Percentiles rank a stretch among this genome's conserved stretches.
Evolutionary conservation across 64 coral and sea anemone species (phyloP).

Genomic region (Montipora foliosa): DNA sequence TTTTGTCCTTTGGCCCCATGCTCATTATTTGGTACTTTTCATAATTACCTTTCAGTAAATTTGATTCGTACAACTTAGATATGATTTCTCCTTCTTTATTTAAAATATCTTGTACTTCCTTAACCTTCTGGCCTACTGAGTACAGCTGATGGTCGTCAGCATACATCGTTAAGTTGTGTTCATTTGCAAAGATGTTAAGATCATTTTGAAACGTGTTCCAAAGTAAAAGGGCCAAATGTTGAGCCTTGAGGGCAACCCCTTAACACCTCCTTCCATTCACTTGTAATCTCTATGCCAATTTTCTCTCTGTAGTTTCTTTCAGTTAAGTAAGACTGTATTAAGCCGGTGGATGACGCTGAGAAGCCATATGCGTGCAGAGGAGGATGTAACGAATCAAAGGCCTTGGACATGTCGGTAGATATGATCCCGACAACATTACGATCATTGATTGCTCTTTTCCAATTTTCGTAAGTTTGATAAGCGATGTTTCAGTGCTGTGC

Average conservation of each 20-base stretch:
- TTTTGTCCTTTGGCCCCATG: slow-evolving; percentile 18
- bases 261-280: not conserved
- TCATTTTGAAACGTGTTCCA: not conserved
- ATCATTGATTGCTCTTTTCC: slow-evolving; percentile 1
- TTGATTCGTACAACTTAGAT: slow-evolving; percentile 13
- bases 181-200: slow-evolving; percentile 9
- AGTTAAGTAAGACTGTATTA: too few species aligned
- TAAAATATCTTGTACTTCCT: not conserved
- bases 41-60: slow-evolving; percentile 28
- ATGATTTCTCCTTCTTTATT: slow-evolving; percentile 2
- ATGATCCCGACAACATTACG: not conserved
- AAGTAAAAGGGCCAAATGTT: slow-evolving; percentile 11
- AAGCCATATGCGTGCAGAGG: slow-evolving; percentile 27
- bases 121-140: not conserved
- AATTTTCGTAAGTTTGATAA: not conserved
- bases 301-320: too few species aligned
- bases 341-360: too few species aligned
- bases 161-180: slow-evolving; percentile 23
- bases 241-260: not conserved
- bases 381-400: slow-evolving; percentile 30
- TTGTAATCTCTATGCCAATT: too few species aligned
- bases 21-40: not conserved
- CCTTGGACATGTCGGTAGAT: slow-evolving; percentile 34
- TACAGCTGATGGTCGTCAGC: slow-evolving; percentile 19
- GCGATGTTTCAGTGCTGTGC: slow-evolving; percentile 12